Base-by-base conservation (phyloP, 1,140 invertebrate species). In the Saccostrea cuccullata region DNA sequence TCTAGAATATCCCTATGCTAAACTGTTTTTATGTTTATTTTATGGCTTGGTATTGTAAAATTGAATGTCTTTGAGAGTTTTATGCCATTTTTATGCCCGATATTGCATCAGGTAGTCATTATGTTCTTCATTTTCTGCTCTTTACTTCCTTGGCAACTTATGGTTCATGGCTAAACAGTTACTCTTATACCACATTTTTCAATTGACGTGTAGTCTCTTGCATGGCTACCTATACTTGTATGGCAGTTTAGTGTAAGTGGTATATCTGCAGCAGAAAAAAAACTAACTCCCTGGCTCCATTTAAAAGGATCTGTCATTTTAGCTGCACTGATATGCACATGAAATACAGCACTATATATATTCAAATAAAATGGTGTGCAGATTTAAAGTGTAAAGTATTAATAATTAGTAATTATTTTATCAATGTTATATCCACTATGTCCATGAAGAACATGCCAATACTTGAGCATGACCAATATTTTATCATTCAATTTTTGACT, bases 41-140 rank as follows among this genome's bases (percentile, higher is more conserved):
- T 40, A 77, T 30, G 67, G 26, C 67, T 73, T 73, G 67, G 23
- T 30, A 23, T 73, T 77, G 15, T 30, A 15, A 30, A 77, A 15
- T 77, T 77, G 70, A 77, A 13, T 73, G 13, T 77, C 26, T 77
- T 0, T 77, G 70, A 36, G 30, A 77, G 26, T 77, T 77, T 77
- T 77, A 77, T 40, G 70, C 30, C 30, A 36, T 36, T 77, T 77
- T 77, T 15, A 77, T 77, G 70, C 30, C 30, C 13, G 12, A 30
- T 36, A 13, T 77, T 15, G 2, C 26, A 77, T 77, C 13, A 36
- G 15, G 58, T 64, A 64, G 17, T 64, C 58, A 64, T 64, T 64
- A 64, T 64, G 15, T 64, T 17, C 58, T 64, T 64, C 58, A 64
- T 64, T 64, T 64, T 20, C 58, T 20, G 20, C 15, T n/a, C n/a